A percentile compares a stretch with the other conserved stretches of the same genome.
Conservation (phyloP, 1,140 invertebrate genomes). For the Drosophila hydei region DNA sequence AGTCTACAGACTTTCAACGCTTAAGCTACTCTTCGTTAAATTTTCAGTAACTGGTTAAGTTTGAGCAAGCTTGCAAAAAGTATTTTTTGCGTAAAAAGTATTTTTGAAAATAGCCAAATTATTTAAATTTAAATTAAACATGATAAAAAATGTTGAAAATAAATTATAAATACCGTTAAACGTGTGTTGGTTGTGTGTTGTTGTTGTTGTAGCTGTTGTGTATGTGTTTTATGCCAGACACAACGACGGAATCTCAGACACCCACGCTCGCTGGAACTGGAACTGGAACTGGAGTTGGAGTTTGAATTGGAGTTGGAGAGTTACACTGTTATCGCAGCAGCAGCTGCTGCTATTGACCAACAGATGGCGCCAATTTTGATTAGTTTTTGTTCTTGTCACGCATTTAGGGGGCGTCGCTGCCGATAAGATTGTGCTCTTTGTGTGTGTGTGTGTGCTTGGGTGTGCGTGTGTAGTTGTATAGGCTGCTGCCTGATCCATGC, state of each 20-base stretch:
- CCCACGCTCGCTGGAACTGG: neutral
- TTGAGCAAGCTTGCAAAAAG: no score
- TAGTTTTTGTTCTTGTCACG: slow-evolving; percentile 6
- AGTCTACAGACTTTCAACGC: no score
- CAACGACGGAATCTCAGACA: slow-evolving; percentile 5
- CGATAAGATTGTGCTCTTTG: slow-evolving; percentile 13
- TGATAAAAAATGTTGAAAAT: slow-evolving; percentile 7
- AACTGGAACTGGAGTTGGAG: neutral
- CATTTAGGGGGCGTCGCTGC: slow-evolving; percentile 20
- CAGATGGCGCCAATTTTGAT: slow-evolving; percentile 10
- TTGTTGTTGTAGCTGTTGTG: slow-evolving; percentile 46
- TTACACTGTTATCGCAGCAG: neutral
- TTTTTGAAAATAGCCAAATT: neutral
- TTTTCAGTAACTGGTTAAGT: no score
- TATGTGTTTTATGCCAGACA: slow-evolving; percentile 32
- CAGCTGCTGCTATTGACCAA: neutral
- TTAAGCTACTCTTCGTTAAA: no score
- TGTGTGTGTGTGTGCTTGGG: neutral
- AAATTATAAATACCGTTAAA: slow-evolving; percentile 83
- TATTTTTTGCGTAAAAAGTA: no score
- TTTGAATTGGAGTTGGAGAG: neutral
- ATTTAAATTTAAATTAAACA: neutral
- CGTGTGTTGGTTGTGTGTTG: slow-evolving; percentile 67
- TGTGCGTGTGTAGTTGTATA: slow-evolving; percentile 1
- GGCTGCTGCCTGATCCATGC: neutral